Conservation (phyloP, 1,140 invertebrate species). For the Wiebesia pumilae region DNA sequence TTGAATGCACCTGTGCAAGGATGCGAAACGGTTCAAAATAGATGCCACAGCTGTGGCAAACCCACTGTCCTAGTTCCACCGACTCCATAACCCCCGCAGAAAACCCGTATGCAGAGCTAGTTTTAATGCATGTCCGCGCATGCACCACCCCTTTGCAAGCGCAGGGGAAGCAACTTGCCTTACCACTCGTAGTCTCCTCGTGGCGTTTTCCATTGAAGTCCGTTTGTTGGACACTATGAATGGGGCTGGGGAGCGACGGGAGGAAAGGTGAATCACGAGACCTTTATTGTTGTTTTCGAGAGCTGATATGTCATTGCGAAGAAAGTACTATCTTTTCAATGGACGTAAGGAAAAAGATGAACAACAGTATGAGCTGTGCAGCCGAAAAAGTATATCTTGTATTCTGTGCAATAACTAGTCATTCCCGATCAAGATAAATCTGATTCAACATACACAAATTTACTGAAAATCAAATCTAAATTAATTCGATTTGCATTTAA, state of each 20-base stretch:
- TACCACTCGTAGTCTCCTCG: no score
- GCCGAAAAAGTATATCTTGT: neutral
- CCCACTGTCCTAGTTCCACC: slow-evolving; percentile 71
- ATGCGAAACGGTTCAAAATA: neutral
- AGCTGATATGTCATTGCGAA: no score
- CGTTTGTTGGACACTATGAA: no score
- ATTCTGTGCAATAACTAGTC: neutral
- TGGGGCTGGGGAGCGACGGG: no score
- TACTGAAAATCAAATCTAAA: neutral
- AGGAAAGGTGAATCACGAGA: neutral
- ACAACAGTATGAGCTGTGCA: neutral
- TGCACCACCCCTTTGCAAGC: slow-evolving; percentile 47
- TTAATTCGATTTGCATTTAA: neutral
- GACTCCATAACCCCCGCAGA: slow-evolving; percentile 57
- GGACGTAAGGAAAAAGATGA: neutral
- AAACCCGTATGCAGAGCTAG: slow-evolving; percentile 53
- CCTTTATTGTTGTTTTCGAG: no score
- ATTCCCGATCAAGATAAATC: neutral
- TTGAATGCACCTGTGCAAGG: neutral
- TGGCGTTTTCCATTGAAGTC: no score
- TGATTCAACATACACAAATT: neutral
- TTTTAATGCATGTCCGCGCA: neutral
- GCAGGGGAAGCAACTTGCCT: no score
- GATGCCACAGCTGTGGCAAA: slow-evolving; percentile 55
- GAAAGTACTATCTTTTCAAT: no score